These are phyloP conservation scores for Myiopsitta monachus DNA, from an alignment of 2,113 vertebrate genomes.

Conservation along the genomic window DNA sequence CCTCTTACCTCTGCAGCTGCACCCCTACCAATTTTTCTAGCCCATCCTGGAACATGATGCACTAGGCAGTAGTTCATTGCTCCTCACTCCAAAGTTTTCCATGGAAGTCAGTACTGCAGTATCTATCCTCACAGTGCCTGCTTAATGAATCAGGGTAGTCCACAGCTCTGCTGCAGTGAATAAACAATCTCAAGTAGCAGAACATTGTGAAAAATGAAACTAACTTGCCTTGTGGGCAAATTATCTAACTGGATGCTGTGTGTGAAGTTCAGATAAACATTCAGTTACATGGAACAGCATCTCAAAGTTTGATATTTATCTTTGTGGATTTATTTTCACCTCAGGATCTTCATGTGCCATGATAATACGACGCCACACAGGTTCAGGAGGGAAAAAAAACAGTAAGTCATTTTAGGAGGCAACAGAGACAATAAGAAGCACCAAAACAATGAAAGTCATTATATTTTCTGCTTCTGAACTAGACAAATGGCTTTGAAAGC, in stretches of 20 bases:
- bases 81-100: slow-evolving; percentile 1
- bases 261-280: slow-evolving; percentile 48
- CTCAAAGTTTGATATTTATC: slow-evolving; percentile 48
- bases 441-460: background rate
- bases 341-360: slow-evolving; percentile 46
- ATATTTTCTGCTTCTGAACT: slow-evolving; percentile 19
- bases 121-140: background rate
- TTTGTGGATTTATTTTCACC: slow-evolving; percentile 54
- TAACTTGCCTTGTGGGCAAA: slow-evolving; percentile 52
- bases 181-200: slow-evolving; percentile 63
- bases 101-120: background rate
- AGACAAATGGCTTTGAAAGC: slow-evolving; percentile 37
- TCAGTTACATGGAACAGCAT: slow-evolving; percentile 7
- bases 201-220: slow-evolving; percentile 51
- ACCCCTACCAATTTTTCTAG: background rate
- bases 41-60: slow-evolving; percentile 7
- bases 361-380: background rate
- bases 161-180: slow-evolving; percentile 47
- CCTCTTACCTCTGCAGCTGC: slow-evolving; percentile 46
- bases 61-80: background rate
- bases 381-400: background rate
- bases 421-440: background rate
- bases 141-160: slow-evolving; percentile 34
- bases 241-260: slow-evolving; percentile 48
- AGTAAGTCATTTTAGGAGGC: background rate